Conservation (phyloP, 2,888 invertebrate species). For the Pollenia angustigena region DNA sequence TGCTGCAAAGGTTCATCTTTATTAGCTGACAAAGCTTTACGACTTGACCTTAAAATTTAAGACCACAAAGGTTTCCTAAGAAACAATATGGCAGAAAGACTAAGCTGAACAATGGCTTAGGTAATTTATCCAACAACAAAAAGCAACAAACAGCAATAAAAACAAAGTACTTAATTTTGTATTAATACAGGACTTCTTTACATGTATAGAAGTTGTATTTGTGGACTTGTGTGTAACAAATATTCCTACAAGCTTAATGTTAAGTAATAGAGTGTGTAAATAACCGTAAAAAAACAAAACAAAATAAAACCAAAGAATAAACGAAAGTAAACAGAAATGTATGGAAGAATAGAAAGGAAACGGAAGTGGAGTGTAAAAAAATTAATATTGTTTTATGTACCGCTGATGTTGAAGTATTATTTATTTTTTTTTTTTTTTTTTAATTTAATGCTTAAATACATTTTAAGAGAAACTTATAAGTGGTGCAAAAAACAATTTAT, state of each 20-base stretch:
- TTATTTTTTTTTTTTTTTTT: slow-evolving; percentile 3
- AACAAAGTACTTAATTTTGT: slow-evolving; percentile 6
- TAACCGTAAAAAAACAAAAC: slow-evolving; percentile 34
- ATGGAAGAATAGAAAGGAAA: slow-evolving; percentile 18
- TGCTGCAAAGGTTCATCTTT: slow-evolving; percentile 18
- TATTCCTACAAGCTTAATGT: slow-evolving; percentile 26
- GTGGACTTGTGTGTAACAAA: slow-evolving; percentile 1
- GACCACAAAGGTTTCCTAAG: slow-evolving; percentile 31
- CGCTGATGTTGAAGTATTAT: not conserved
- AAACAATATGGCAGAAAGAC: not conserved
- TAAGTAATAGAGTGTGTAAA: slow-evolving; percentile 56
- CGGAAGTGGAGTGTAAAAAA: slow-evolving; percentile 15
- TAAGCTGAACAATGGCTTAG: not conserved
- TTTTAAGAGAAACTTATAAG: slow-evolving; percentile 34
- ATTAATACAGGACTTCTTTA: not conserved
- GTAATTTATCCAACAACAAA: slow-evolving; percentile 1
- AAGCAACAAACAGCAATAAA: not conserved
- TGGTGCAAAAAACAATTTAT: not conserved
- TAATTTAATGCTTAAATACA: slow-evolving; percentile 39
- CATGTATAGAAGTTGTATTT: not conserved
- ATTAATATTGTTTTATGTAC: slow-evolving; percentile 31
- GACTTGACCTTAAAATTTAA: slow-evolving; percentile 42
- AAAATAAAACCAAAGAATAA: slow-evolving; percentile 13
- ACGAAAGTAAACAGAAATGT: slow-evolving; percentile 1
- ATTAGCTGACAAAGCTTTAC: slow-evolving; percentile 58